Base-by-base conservation (phyloP, 2,888 invertebrate species). In the Prosapia bicincta region DNA sequence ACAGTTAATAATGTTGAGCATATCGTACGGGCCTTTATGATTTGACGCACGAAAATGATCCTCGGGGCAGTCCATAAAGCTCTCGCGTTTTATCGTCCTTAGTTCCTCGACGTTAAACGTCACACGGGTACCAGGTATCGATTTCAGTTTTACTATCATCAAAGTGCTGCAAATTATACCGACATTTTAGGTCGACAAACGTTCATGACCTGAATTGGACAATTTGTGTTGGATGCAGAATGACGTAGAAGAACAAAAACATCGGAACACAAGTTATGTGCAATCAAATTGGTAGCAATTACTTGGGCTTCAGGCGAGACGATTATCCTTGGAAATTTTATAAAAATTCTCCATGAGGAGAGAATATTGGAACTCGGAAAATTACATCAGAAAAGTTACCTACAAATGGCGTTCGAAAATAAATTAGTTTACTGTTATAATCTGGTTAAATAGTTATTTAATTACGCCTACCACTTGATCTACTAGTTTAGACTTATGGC, bases 131-230 rank as follows among this genome's bases (percentile, higher is more conserved):
- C 54, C 54, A n/a, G 54, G 69, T 69, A 74, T 74, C 74, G 69
- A 74, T 74, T 74, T 74, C 30, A 30, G 74, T 69, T 69, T 74
- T 74, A 74, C 65, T 69, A 74, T 65, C 69, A 43, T 74, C 69
- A 74, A 69, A 69, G 54, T 54, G 69, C 43, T 66, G 69, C 74
- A 71, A 75, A 75, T 70, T 71, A 75, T 54, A 54, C 1, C 54
- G 20, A 54, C 6, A 13, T 54, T 54, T 54, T 54, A 54, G 3
- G 54, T 20, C 54, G 54, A 20, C 54, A 20, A 54, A 54, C 20
- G 20, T 54, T 54, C 20, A n/a, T n/a, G 13, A 54, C n/a, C 54
- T 54, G 20, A 54, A 54, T 54, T 54, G 54, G 54, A 54, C n/a
- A 54, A 54, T 20, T 20, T 54, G 54, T 20, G 38, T 38, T 15